Base-by-base conservation (phyloP, 2,888 invertebrate genomes). In the Hydrotaea cyrtoneurina region DNA sequence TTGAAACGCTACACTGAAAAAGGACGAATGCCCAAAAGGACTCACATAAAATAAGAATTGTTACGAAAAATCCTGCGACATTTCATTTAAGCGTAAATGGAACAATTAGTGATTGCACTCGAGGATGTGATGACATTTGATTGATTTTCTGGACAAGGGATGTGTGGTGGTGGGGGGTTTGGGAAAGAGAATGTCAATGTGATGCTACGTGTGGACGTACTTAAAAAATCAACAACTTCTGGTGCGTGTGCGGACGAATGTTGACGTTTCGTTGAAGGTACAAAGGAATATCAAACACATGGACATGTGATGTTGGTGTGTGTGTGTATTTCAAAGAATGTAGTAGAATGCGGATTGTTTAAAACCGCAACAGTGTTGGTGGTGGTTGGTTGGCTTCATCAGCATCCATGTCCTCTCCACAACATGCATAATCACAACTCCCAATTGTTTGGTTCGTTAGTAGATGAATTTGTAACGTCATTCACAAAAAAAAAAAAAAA, bases 361-460 rank as follows among this genome's bases (percentile, higher is more conserved):
- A 31, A 62, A 62, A 62, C 62, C 31, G 13, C 62, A 62, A 31
- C 15, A 26, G 62, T 62, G 62, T 15, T 62, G 62, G 50, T 50
- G 13, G 50, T 15, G 13, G 50, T 15, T 69, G 46, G 15, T 46
- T 59, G 23, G 26, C 26, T 23, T 26, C 55, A 26, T 59, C 19
- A 21, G 46, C 69, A 23, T 17, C 19, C 19, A 17, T 36, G 23
- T 64, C 66, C 66, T 19, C 31, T 7, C 26, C 13, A 81, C 83
- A 75, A 75, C 66, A 62, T 53, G 55, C 62, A 76, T 69, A 77
- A 79, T 76, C 73, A 77, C 23, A 69, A 77, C 72, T 74, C 19
- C n/a, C 77, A 79, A 82, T 79, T 85, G 82, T 77, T 85, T 82
- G 79, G 69, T 85, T 85, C 85, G 85, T 85, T 85, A 85, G 82